Conservation (phyloP, 2,888 invertebrate species). For the Anarsia innoxiella region DNA sequence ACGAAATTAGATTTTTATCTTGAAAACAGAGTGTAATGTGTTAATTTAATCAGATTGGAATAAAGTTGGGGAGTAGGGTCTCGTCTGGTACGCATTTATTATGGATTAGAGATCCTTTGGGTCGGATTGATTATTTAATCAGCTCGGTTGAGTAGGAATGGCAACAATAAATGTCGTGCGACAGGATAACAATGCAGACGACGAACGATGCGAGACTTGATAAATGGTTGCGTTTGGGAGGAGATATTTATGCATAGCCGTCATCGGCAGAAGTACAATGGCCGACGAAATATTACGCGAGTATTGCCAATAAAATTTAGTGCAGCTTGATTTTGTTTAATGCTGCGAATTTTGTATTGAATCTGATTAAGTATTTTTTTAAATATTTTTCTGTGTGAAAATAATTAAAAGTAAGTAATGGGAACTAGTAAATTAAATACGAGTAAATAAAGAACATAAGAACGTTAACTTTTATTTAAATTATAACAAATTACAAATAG, state of each 20-base stretch:
- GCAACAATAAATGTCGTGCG: conserved; percentile 57
- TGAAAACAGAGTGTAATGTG: background rate
- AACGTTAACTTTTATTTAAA: too few species aligned
- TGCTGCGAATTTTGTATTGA: too few species aligned
- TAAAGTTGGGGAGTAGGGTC: conserved; percentile 27
- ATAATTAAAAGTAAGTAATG: too few species aligned
- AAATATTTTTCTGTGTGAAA: too few species aligned
- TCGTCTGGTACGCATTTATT: conserved; percentile 23
- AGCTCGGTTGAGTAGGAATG: conserved; percentile 33
- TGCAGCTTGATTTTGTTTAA: too few species aligned
- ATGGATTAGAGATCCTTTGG: conserved; percentile 32
- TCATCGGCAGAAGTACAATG: conserved; percentile 44
- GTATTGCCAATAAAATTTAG: conserved; percentile 2
- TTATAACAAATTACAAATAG: too few species aligned
- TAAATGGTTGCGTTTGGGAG: conserved; percentile 46
- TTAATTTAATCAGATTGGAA: conserved; percentile 8
- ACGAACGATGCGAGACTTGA: conserved; percentile 54
- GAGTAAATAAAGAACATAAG: too few species aligned
- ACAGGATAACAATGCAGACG: conserved; percentile 63
- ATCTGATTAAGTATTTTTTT: too few species aligned
- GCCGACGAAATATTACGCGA: too few species aligned
- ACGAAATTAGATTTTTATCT: conserved; percentile 2
- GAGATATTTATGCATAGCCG: conserved; percentile 54
- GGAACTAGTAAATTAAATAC: too few species aligned
- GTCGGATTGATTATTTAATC: conserved; percentile 48